Evolutionary conservation across 2,797 vertebrate genomes (phyloP).

Genomic region (Phaenicophaeus curvirostris): DNA sequence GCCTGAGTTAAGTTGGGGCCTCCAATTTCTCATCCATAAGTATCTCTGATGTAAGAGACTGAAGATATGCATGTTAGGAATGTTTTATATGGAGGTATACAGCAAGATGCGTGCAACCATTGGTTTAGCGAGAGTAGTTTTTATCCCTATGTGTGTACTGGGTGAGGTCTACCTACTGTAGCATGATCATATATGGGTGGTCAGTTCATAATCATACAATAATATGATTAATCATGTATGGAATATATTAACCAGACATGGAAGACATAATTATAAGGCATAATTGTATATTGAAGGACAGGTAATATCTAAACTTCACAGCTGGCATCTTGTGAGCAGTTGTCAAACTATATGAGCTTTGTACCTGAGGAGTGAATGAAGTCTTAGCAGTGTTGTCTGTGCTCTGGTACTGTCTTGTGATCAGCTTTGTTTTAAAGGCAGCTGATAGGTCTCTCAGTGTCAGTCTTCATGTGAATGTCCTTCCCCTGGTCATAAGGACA

Average conservation of each 20-base stretch:
- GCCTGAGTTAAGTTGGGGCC: background rate
- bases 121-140: background rate
- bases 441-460: background rate
- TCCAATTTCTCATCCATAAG: background rate
- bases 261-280: too few species aligned
- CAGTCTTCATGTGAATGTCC: background rate
- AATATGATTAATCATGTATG: background rate
- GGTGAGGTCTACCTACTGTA: background rate
- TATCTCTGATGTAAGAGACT: background rate
- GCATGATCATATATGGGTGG: background rate
- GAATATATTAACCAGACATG: background rate
- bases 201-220: background rate
- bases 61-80: rapidly evolving
- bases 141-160: background rate
- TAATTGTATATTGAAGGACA: too few species aligned
- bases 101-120: background rate
- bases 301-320: background rate
- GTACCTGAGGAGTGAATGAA: background rate
- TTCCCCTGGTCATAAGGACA: slow-evolving; percentile 37
- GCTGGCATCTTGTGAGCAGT: background rate
- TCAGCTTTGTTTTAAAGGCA: background rate
- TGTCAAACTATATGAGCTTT: background rate
- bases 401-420: background rate
- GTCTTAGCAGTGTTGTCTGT: background rate
- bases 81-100: background rate